Evolutionary conservation across 2,797 vertebrate genomes (phyloP), one percentile per base, ranked within the genome.

Genomic region (Eulemur rubriventer): DNA sequence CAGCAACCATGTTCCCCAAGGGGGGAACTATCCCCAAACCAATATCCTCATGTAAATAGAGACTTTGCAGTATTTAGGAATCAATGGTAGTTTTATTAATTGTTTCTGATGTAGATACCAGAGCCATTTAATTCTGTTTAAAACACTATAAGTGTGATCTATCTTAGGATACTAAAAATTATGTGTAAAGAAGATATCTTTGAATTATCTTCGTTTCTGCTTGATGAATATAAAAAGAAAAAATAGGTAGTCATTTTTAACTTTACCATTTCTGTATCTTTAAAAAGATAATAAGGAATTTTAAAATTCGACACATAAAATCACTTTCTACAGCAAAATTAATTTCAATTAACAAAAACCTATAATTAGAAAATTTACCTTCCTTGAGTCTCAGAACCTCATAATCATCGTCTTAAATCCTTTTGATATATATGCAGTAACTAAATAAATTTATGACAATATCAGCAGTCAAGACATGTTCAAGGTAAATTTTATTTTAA

Each of bases 261-360:
- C 43, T 87, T 87, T 55, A 70, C n/a, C 35, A 38, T 30, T 67
- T 78, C 55, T 70, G 0, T 61, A 67, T 33, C 72, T 96, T 94
- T 33, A 70, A 57, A 84, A 85, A 26, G 8, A 43, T 57, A 50
- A 22, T 50, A 70, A 78, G 5, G 6, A 52, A 94, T 89, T 95
- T 95, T 43, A 92, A 81, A 91, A 7, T 63, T 78, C 30, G 91
- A 52, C 3, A 4, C 79, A 61, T 72, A 90, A 90, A 95, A 76
- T 30, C 4, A 55, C 24, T 92, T 94, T 78, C 43, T 92, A 63
- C 5, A 84, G 4, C 24, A 91, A 96, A 85, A 22, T 50, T 86
- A 38, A 10, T 72, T 89, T 72, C 6, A 52, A 28, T 67, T 28
- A 90, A 67, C 12, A 79, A 24, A 94, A 96, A 48, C 1, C 14